Conservation (phyloP, 2,888 invertebrate species). For the Synanthedon andrenaeformis region DNA sequence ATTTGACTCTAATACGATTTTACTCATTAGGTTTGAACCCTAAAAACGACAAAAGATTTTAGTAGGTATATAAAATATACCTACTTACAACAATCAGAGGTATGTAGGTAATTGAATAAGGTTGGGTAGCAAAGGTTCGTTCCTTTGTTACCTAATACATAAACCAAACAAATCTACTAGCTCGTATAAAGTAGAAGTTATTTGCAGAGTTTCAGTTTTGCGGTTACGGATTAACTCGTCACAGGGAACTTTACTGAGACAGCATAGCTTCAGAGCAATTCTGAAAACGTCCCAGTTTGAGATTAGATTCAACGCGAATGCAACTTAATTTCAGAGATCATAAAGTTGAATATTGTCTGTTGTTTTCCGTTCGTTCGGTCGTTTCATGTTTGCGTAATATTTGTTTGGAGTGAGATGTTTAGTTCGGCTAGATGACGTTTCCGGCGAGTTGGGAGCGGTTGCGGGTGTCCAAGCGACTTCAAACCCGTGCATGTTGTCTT, state of each 20-base stretch:
- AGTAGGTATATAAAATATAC: too few relatives aligned
- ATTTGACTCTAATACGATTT: too few relatives aligned
- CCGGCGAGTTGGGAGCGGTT: constrained; percentile 39
- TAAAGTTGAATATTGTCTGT: constrained; percentile 17
- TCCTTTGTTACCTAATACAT: constrained; percentile 1
- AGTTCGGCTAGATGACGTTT: constrained; percentile 56
- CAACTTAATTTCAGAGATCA: constrained; percentile 8
- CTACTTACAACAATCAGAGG: not conserved
- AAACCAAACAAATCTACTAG: constrained; percentile 7
- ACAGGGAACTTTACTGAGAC: constrained; percentile 40
- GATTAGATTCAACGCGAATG: constrained; percentile 9
- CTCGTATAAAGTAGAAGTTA: constrained; percentile 22
- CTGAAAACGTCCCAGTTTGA: constrained; percentile 6
- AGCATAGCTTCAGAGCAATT: constrained; percentile 22
- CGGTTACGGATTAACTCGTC: constrained; percentile 50
- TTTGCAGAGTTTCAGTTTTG: constrained; percentile 53
- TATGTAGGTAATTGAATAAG: constrained; percentile 1
- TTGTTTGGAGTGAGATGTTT: constrained; percentile 54
- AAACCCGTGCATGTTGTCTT: constrained; percentile 18
- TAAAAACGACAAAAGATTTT: too few relatives aligned
- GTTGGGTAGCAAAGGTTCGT: constrained; percentile 3
- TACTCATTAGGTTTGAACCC: too few relatives aligned
- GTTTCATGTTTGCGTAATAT: constrained; percentile 13
- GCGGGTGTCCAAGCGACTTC: constrained; percentile 28
- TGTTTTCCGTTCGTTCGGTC: constrained; percentile 9